Percentiles rank a stretch among this genome's conserved stretches.
Evolutionary conservation across 2,888 invertebrate species (phyloP).

Genomic region (Carterocephalus palaemon): DNA sequence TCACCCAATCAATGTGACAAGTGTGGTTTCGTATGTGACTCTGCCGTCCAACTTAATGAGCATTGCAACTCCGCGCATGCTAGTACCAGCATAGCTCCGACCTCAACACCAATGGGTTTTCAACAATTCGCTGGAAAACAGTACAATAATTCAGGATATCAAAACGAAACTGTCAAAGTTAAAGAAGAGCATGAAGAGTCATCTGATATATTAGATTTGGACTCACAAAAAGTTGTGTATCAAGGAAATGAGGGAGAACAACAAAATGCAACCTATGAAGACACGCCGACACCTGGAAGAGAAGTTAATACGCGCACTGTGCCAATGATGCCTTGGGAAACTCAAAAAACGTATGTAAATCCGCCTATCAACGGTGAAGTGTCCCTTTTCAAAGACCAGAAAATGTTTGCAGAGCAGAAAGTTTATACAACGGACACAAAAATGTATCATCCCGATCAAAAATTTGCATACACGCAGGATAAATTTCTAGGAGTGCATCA

Average conservation of each 20-base stretch:
- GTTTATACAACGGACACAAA: slow-evolving; percentile 62
- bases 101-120: slow-evolving; percentile 69
- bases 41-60: slow-evolving; percentile 85
- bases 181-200: slow-evolving; percentile 85
- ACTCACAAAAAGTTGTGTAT: slow-evolving; percentile 93
- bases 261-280: slow-evolving; percentile 60
- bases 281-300: slow-evolving; percentile 56
- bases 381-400: slow-evolving; percentile 72
- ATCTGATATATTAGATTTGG: slow-evolving; percentile 90
- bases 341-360: slow-evolving; percentile 65
- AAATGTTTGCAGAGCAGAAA: slow-evolving; percentile 73
- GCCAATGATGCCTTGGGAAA: slow-evolving; percentile 80
- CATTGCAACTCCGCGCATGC: slow-evolving; percentile 85
- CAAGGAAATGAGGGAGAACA: slow-evolving; percentile 79
- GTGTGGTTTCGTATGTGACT: slow-evolving; percentile 89
- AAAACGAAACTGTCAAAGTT: slow-evolving; percentile 69
- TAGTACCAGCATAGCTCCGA: slow-evolving; percentile 57
- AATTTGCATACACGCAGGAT: slow-evolving; percentile 69
- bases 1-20: slow-evolving; percentile 90
- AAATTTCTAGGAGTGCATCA: slow-evolving; percentile 73
- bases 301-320: slow-evolving; percentile 75
- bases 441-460: slow-evolving; percentile 72
- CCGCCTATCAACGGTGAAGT: slow-evolving; percentile 72
- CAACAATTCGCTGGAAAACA: slow-evolving; percentile 75
- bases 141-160: slow-evolving; percentile 66